Conservation (phyloP, 2,888 invertebrate species). For the Bombylius major region DNA sequence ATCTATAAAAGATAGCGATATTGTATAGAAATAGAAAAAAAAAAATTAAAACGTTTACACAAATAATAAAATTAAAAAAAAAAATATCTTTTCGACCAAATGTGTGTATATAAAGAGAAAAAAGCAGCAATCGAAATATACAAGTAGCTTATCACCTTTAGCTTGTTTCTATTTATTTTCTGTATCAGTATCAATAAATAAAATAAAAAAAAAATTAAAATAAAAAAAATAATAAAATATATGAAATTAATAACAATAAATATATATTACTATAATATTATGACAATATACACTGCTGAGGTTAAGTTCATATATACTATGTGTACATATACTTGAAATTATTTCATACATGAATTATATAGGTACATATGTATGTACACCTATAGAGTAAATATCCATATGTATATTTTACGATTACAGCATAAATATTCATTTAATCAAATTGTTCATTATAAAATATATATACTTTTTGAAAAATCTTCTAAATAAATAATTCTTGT, state of each 20-base stretch:
- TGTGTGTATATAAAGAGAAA: neutral
- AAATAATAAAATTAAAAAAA: neutral
- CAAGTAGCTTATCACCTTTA: constrained; percentile 9
- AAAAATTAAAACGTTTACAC: neutral
- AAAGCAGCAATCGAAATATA: constrained; percentile 3
- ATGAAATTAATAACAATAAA: too few species aligned
- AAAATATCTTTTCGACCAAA: neutral
- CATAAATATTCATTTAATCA: too few species aligned
- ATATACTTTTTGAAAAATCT: too few species aligned
- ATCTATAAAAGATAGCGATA: constrained; percentile 7
- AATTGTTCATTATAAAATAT: too few species aligned
- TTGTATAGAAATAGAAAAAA: constrained; percentile 1
- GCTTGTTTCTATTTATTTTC: constrained; percentile 6
- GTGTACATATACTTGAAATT: too few species aligned
- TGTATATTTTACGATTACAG: too few species aligned
- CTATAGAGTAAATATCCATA: too few species aligned
- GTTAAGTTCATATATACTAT: neutral
- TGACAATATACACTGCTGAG: neutral
- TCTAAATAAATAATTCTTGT: too few species aligned
- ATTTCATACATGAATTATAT: too few species aligned
- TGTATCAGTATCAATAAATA: constrained; percentile 4
- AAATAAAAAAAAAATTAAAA: neutral
- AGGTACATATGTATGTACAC: too few species aligned
- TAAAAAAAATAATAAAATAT: too few species aligned
- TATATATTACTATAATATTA: too few species aligned